Percentiles rank a stretch among this genome's conserved stretches.
Conservation (phyloP, 1,140 invertebrate species). For the Acromyrmex charruanus region DNA sequence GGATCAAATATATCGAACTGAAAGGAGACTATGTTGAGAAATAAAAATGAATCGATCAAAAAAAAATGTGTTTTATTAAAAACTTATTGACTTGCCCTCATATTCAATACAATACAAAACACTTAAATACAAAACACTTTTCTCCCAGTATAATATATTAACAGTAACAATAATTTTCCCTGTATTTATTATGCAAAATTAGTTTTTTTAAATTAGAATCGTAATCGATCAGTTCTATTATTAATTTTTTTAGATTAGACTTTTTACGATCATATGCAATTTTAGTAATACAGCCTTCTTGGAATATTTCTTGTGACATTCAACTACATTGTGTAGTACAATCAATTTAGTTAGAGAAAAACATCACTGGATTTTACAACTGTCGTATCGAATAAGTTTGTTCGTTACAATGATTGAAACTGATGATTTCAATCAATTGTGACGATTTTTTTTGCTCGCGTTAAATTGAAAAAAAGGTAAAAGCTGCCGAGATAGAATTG, state of each 20-base stretch:
- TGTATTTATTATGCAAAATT: background rate
- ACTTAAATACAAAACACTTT: too few species aligned
- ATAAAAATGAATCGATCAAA: too few species aligned
- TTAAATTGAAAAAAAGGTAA: constrained; percentile 58
- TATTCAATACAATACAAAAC: too few species aligned
- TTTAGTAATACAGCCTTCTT: background rate
- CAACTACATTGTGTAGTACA: too few species aligned
- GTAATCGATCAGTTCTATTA: too few species aligned
- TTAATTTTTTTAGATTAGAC: background rate
- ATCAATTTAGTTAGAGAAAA: background rate
- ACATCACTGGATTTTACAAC: background rate
- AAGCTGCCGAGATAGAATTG: constrained; percentile 67
- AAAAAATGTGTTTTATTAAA: too few species aligned
- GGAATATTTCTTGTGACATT: background rate
- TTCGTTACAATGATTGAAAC: background rate
- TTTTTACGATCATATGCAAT: background rate
- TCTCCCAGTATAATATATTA: background rate
- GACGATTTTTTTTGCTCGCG: constrained; percentile 15
- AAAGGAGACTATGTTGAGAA: too few species aligned
- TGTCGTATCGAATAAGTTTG: constrained; percentile 26
- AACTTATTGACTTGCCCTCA: too few species aligned
- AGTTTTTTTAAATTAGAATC: too few species aligned
- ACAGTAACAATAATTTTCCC: background rate
- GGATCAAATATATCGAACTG: too few species aligned
- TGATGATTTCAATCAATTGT: constrained; percentile 6